These are phyloP conservation scores for Serranus cabrilla DNA, from an alignment of 2,797 vertebrate species.

Conservation along the genomic window DNA sequence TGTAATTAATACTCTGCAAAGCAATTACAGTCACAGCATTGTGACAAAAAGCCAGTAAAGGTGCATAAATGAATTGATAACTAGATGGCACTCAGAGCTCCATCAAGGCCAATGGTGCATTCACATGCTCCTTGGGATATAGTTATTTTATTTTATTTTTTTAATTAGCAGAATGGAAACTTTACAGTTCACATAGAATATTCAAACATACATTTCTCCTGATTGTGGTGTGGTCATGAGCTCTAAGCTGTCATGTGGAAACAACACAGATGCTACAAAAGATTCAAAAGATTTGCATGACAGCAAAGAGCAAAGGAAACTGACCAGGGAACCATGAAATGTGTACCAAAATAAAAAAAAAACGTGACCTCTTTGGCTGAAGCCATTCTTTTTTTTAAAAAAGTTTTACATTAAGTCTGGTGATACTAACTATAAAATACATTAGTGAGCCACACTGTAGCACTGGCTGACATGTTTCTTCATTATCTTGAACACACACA, in stretches of 20 bases:
- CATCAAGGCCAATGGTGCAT: too few species aligned
- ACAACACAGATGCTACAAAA: not conserved
- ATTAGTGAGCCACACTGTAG: not conserved
- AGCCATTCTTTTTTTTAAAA: too few species aligned
- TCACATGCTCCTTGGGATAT: too few species aligned
- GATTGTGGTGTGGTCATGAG: not conserved
- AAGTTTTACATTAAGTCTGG: not conserved
- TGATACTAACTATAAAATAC: not conserved
- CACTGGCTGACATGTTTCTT: constrained; percentile 10
- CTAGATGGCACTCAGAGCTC: too few species aligned
- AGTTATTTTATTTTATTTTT: too few species aligned
- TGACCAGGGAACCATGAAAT: too few species aligned
- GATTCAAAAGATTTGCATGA: too few species aligned
- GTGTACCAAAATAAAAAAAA: too few species aligned
- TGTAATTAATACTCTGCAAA: not conserved
- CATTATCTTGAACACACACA: constrained; percentile 8
- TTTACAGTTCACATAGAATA: too few species aligned
- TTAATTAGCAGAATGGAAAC: too few species aligned
- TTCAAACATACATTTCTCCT: not conserved
- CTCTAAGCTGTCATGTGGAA: not conserved
- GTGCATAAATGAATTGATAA: not conserved
- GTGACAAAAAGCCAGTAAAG: not conserved
- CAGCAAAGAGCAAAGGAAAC: too few species aligned
- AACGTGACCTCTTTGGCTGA: too few species aligned
- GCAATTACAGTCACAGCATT: not conserved